These are phyloP conservation scores for Stenchaetothrips biformis DNA, from an alignment of 2,888 invertebrate species.

Conservation along the genomic window DNA sequence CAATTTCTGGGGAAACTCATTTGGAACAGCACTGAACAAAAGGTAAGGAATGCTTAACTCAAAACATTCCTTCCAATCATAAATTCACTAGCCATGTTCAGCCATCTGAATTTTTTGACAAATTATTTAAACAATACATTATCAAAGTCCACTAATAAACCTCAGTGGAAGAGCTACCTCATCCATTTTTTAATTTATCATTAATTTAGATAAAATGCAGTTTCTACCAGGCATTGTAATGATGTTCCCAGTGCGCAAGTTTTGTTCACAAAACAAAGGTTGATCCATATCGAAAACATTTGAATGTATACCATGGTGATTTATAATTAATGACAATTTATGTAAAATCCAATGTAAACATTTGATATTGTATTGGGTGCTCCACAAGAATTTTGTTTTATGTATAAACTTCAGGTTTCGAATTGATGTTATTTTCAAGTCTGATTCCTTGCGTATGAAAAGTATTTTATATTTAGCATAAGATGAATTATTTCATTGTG, in stretches of 20 bases:
- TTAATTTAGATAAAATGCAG: background rate
- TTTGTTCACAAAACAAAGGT: conserved; percentile 15
- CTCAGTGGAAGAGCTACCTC: conserved; percentile 9
- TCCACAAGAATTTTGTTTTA: conserved; percentile 19
- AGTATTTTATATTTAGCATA: conserved; percentile 24
- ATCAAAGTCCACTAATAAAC: background rate
- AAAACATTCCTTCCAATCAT: background rate
- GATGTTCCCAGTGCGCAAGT: conserved; percentile 12
- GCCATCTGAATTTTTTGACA: conserved; percentile 5
- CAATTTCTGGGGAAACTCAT: conserved; percentile 6
- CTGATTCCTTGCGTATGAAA: conserved; percentile 20
- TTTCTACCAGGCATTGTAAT: conserved; percentile 10
- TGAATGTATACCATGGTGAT: conserved; percentile 14
- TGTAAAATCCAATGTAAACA: background rate
- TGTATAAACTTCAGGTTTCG: conserved; percentile 19
- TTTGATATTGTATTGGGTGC: conserved; percentile 17
- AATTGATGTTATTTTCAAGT: conserved; percentile 24
- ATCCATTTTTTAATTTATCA: conserved; percentile 13
- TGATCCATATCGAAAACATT: conserved; percentile 20
- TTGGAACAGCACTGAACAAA: background rate
- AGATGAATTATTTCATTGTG: conserved; percentile 14
- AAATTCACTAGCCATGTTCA: background rate
- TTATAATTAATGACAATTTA: conserved; percentile 15
- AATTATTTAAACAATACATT: background rate
- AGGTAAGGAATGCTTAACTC: background rate